Conservation (phyloP, 2,888 invertebrate species). For the Brenthis ino region DNA sequence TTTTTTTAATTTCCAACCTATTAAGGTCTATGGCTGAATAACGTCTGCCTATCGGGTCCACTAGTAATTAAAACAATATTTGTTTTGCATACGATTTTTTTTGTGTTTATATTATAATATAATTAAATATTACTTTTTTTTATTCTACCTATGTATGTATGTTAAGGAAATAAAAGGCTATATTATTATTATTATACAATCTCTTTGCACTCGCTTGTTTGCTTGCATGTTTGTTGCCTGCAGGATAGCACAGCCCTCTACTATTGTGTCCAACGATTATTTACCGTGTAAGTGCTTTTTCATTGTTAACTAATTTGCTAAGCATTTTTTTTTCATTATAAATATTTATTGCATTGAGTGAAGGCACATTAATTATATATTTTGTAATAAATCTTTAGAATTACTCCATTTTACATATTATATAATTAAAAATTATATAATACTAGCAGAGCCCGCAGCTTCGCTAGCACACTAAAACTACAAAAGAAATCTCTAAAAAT, state of each 20-base stretch:
- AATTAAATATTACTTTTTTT: background rate
- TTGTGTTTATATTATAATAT: too few species aligned
- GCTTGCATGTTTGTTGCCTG: slow-evolving; percentile 42
- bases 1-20: too few species aligned
- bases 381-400: too few species aligned
- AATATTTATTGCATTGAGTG: background rate
- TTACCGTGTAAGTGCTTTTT: slow-evolving; percentile 32
- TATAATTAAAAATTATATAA: too few species aligned
- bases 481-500: too few species aligned
- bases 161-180: too few species aligned
- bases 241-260: slow-evolving; percentile 49
- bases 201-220: slow-evolving; percentile 13
- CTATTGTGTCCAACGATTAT: slow-evolving; percentile 38
- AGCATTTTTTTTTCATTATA: background rate
- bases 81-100: background rate
- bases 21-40: too few species aligned
- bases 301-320: slow-evolving; percentile 2
- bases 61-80: background rate
- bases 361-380: background rate
- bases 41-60: too few species aligned
- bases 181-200: background rate
- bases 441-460: too few species aligned
- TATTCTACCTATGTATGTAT: too few species aligned
- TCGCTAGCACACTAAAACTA: too few species aligned
- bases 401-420: too few species aligned